Evolutionary conservation across 2,888 invertebrate genomes (phyloP), one percentile per base, ranked within the genome.

Genomic region (Standfussiana lucernea): DNA sequence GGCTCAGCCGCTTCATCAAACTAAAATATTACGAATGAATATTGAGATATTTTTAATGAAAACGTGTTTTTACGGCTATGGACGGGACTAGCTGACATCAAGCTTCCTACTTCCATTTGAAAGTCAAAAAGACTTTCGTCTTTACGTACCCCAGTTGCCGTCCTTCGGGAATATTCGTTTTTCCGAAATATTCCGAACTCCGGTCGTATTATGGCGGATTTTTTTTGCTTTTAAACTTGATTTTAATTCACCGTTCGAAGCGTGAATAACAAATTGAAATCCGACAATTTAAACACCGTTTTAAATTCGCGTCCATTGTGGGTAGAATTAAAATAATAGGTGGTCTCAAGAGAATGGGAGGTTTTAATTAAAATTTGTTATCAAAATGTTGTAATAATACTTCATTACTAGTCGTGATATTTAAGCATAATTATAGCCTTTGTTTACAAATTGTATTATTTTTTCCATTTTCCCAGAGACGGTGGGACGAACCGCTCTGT

Each of bases 181-280:
- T 61, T 56, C 56, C 72, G 74, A 86, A 79, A 73, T 28, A 65
- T 76, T n/a, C 59, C 66, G 73, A 86, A 42, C 67, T 69, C 72
- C 67, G n/a, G 50, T 74, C 59, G 18, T 61, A 70, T 74, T 82
- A 79, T 56, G 45, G 37, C 62, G 28, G 59, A 50, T 65, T 77
- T 82, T 85, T 79, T 70, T 78, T 76, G n/a, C 50, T 70, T 84
- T 79, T 72, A 77, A 72, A 84, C 79, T 76, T 79, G 75, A 82
- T 80, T 86, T 87, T 83, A 83, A 88, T 86, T 87, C 78, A 79
- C 47, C 71, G 82, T 82, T 81, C 83, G 74, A 75, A 88, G 74
- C 81, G 85, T 77, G 77, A 78, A 82, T 86, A 79, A 81, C 79
- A 84, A 87, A 88, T 88, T 88, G 79, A 80, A 86, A 88, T 80